Percentiles rank a stretch among this genome's conserved stretches.
Evolutionary conservation across 2,888 invertebrate genomes (phyloP).

Genomic region (Clepsis dumicolana): DNA sequence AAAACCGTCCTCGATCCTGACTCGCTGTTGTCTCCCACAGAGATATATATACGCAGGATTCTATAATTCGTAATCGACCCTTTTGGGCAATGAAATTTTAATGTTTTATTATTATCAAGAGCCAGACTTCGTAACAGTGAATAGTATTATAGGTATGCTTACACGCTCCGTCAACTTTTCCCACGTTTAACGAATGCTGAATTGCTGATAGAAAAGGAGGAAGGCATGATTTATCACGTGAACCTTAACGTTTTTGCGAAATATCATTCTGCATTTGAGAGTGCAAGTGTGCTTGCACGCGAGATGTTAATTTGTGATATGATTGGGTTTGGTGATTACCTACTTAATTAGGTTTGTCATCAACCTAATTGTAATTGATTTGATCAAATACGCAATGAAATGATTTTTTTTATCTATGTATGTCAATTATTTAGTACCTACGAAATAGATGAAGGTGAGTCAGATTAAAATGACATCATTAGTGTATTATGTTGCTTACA

Average conservation of each 20-base stretch:
- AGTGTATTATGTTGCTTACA: background rate
- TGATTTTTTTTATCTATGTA: background rate
- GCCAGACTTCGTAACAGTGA: background rate
- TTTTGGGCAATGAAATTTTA: too few relatives aligned
- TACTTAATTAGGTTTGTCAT: slow-evolving; percentile 5
- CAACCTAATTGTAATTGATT: slow-evolving; percentile 11
- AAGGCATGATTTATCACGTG: slow-evolving; percentile 7
- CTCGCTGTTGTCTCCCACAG: too few relatives aligned
- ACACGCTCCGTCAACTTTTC: slow-evolving; percentile 44
- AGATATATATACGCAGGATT: too few relatives aligned
- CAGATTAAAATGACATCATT: slow-evolving; percentile 10
- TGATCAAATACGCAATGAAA: background rate
- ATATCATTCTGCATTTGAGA: background rate
- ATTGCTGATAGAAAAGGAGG: slow-evolving; percentile 31
- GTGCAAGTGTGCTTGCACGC: too few relatives aligned
- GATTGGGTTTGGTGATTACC: background rate
- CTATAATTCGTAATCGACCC: too few relatives aligned
- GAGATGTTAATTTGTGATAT: too few relatives aligned
- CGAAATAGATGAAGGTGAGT: too few relatives aligned
- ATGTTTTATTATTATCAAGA: too few relatives aligned
- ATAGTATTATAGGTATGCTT: background rate
- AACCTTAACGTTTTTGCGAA: slow-evolving; percentile 7
- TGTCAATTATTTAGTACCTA: background rate
- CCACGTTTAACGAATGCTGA: slow-evolving; percentile 46
- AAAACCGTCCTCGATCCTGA: too few relatives aligned